A percentile compares a stretch with the other conserved stretches of the same genome.
These are phyloP conservation scores for Xyrichtys novacula DNA, from an alignment of 2,797 vertebrate species.

Conservation along the genomic window DNA sequence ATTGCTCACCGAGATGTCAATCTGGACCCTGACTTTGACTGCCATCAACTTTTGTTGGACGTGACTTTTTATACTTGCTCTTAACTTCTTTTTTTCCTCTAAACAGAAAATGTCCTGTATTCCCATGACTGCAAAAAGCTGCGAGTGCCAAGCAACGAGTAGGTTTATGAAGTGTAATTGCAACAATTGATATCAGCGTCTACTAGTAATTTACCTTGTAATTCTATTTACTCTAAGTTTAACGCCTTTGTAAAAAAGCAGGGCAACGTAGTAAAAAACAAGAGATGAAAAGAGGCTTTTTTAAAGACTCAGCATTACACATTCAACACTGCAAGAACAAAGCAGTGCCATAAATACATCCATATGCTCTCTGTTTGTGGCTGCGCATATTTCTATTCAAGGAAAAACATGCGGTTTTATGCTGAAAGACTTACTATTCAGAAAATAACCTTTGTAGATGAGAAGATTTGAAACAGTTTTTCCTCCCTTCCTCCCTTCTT, in stretches of 20 bases:
- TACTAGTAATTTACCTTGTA: slow-evolving; percentile 63
- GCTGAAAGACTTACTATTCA: slow-evolving; percentile 81
- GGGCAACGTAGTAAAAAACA: slow-evolving; percentile 51
- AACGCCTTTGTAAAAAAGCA: slow-evolving; percentile 50
- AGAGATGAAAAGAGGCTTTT: slow-evolving; percentile 68
- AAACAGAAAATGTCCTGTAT: slow-evolving; percentile 15
- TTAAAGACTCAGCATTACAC: slow-evolving; percentile 71
- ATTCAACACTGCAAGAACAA: slow-evolving; percentile 79
- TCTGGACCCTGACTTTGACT: slow-evolving; percentile 56
- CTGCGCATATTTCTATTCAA: slow-evolving; percentile 82
- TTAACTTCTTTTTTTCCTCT: slow-evolving; percentile 8
- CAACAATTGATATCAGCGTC: slow-evolving; percentile 63
- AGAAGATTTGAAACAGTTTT: slow-evolving; percentile 76
- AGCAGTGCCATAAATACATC: slow-evolving; percentile 82
- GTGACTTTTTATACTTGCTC: slow-evolving; percentile 6
- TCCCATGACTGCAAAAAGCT: slow-evolving; percentile 24
- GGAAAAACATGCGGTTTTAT: slow-evolving; percentile 83
- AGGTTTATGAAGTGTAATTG: slow-evolving; percentile 58
- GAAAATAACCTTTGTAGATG: slow-evolving; percentile 83
- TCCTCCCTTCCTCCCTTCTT: slow-evolving; percentile 25
- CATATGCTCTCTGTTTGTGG: slow-evolving; percentile 85
- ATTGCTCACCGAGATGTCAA: slow-evolving; percentile 67
- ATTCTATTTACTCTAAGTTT: slow-evolving; percentile 55
- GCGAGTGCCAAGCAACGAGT: slow-evolving; percentile 10
- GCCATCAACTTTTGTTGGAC: slow-evolving; percentile 41